Evolutionary conservation across 2,113 vertebrate species (phyloP), one percentile per base, ranked within the genome.

Genomic region (Ammospiza nelsoni): DNA sequence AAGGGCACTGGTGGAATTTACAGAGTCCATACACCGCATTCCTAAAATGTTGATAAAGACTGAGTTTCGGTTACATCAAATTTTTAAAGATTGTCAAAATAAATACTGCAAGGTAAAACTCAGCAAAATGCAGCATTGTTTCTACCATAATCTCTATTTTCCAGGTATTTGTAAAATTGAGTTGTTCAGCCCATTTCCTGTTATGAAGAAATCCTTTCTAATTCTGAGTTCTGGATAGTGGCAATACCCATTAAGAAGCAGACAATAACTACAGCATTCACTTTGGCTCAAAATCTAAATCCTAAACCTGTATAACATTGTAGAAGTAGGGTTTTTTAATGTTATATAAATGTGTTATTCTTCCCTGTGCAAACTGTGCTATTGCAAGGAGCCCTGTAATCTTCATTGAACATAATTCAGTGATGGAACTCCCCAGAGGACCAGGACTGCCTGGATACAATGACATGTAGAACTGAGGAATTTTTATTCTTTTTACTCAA

Each of bases 1-100:
- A 82, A 82, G 69, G 69, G 57, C 85, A 79, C 35, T 79, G 52
- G 25, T 79, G 85, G 89, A 95, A 92, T 79, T 87, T 68, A 79
- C 23, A 67, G 61, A 71, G 35, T 66, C 77, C 63, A 69, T 81
- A 69, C 0, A 2, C 16, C 18, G 44, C 91, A 90, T 88, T 94
- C 88, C 86, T 79, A 39, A 82, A 75, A 65, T 19, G 54, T 51
- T 87, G 82, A 75, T 94, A 78, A 92, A 90, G 71, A 46, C 33
- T 11, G 43, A 67, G 48, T 87, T 93, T 92, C 7, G 4, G 29
- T 75, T 67, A 46, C 18, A 59, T 61, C 16, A 62, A 49, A 49
- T 41, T 84, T 73, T 41, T 41, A 37, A 85, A 75, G 41, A 48
- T 24, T 6, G 2, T 71, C 10, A 87, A 59, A 93, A 91, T 33